Base-by-base conservation (phyloP, 1,140 invertebrate species). In the Epicauta chinensis region DNA sequence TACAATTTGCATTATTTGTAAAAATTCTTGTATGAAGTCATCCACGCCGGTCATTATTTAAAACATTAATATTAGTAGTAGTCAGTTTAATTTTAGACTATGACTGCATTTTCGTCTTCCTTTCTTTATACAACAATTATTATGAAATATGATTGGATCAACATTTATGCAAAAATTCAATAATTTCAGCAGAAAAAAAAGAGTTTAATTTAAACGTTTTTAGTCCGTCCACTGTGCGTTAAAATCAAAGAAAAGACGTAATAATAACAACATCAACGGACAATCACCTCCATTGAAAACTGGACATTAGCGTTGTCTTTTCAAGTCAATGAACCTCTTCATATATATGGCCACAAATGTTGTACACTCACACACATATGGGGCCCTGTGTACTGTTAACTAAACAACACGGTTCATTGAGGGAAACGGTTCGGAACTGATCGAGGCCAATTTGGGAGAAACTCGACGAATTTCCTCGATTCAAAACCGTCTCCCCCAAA, bases 261-360 rank as follows among this genome's bases (percentile, higher is more conserved):
- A 2, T 23, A 23, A 5, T 23, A 23, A 23, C 4, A 23, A 23
- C 23, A 23, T 3, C 40, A 43, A 40, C 49, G 45, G 53, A 42
- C 57, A 50, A 59, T 56, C 53, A 53, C 57, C 56, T 58, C 49
- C 57, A 59, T 56, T 56, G 44, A 59, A 49, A 46, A 56, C 38
- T 49, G 47, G 45, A n/a, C 45, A 47, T 47, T 23, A 36, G 34
- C 3, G 45, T 37, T 34, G 35, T 10, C 29, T 17, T 47, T 47
- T 35, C 17, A 39, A 59, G 57, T 59, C 57, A 59, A 56, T 59
- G 57, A 59, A 59, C 57, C 53, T 47, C 31, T 12, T 7, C 17
- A 16, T 10, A n/a, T 30, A 32, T 12, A 44, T 13, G 16, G 23
- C 7, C 23, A 30, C 6, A 43, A n/a, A 17, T 44, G 16, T 15